Conservation (phyloP, 2,113 vertebrate species). For the Lycaon pictus region DNA sequence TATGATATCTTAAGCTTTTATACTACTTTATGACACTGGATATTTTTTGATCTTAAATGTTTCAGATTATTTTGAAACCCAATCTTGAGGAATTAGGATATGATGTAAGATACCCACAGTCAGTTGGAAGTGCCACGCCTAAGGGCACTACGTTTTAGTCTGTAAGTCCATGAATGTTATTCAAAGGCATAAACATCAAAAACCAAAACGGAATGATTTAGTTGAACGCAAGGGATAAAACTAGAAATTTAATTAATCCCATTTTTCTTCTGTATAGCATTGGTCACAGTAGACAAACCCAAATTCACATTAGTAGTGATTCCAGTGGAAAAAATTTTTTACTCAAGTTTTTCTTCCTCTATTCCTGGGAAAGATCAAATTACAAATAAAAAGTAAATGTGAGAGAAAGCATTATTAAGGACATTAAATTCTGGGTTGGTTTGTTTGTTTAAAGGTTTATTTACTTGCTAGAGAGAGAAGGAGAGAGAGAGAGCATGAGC, state of each 20-base stretch:
- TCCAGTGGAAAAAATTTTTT: not conserved
- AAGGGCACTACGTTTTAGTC: not conserved
- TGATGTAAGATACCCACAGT: not conserved
- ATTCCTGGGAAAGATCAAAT: not conserved
- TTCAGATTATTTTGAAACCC: not conserved
- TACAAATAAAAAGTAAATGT: not conserved
- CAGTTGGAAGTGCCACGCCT: not conserved
- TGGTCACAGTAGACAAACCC: not conserved
- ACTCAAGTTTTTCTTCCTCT: not conserved
- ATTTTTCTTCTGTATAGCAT: conserved; percentile 10
- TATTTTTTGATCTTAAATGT: not conserved
- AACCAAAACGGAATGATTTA: not conserved
- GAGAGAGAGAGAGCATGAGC: not conserved
- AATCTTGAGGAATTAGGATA: not conserved
- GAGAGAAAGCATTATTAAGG: not conserved
- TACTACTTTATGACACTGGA: not conserved
- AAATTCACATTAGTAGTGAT: not conserved
- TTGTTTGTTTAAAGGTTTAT: not conserved
- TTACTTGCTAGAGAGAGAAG: not conserved
- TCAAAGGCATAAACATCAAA: not conserved
- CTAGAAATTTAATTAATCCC: not conserved
- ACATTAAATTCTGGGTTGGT: not conserved
- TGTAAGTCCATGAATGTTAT: not conserved
- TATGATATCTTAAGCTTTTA: not conserved
- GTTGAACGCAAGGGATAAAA: not conserved